Evolutionary conservation across 2,888 invertebrate species (phyloP).

Genomic region (Lycocerus yunnanus): DNA sequence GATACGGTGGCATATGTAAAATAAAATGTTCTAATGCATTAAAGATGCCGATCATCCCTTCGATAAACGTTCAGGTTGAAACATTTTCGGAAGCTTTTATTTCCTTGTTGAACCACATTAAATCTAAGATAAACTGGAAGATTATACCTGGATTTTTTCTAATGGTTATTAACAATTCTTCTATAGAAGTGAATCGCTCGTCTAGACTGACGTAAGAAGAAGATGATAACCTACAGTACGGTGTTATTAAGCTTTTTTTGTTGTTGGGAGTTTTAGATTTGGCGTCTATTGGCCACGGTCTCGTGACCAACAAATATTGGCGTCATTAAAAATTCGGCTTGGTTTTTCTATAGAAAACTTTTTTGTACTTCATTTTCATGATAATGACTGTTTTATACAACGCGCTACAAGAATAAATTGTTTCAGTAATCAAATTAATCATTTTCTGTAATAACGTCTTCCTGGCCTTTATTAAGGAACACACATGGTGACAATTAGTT

Average conservation of each 20-base stretch:
- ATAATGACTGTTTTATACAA: conserved; percentile 9
- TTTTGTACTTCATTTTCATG: conserved; percentile 5
- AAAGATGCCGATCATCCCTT: background rate
- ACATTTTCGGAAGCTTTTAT: background rate
- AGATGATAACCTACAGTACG: conserved; percentile 8
- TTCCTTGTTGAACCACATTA: background rate
- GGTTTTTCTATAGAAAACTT: conserved; percentile 12
- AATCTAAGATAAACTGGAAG: background rate
- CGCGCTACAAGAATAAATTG: background rate
- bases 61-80: background rate
- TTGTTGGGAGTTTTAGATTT: conserved; percentile 10
- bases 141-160: conserved; percentile 2
- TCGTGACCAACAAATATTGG: conserved; percentile 24
- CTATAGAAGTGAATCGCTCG: background rate
- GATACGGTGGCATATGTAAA: background rate
- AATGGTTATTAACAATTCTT: background rate
- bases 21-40: background rate
- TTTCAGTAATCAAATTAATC: background rate
- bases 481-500: background rate
- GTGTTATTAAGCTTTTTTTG: conserved; percentile 27
- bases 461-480: background rate
- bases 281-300: conserved; percentile 22
- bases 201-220: conserved; percentile 18
- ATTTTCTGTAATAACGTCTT: background rate
- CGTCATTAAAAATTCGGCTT: conserved; percentile 24